Conservation (phyloP, 35 echinoderm and acorn worm species). For the Hemicentrotus pulcherrimus region DNA sequence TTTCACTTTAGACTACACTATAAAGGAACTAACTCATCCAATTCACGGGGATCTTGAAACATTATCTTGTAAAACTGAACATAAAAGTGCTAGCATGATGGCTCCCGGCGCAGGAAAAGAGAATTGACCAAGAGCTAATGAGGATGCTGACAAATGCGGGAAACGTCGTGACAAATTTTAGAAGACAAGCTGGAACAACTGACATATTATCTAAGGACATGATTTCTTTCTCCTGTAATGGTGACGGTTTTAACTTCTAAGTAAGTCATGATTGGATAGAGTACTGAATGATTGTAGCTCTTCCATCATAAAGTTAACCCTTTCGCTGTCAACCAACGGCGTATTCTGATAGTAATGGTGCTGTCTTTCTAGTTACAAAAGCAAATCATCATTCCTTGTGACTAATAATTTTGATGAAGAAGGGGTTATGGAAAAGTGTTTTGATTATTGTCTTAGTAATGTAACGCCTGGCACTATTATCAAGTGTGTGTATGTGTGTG, state of each 20-base stretch:
- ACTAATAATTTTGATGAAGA: no score
- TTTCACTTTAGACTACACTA: neutral
- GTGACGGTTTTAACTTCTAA: neutral
- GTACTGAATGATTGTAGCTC: neutral
- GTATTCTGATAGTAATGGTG: no score
- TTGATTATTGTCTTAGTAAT: no score
- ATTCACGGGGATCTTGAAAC: neutral
- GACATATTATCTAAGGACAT: neutral
- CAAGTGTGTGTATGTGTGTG: no score
- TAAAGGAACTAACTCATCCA: neutral
- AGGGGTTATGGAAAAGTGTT: no score
- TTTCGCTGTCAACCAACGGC: no score
- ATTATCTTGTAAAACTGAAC: neutral
- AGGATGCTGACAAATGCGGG: constrained; percentile 15
- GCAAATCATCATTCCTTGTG: no score
- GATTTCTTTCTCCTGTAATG: neutral
- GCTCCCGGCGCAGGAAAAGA: neutral
- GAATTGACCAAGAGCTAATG: neutral
- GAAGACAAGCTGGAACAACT: neutral
- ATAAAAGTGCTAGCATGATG: neutral
- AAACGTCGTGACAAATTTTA: neutral
- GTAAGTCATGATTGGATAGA: neutral
- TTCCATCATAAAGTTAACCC: neutral
- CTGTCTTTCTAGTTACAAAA: no score
- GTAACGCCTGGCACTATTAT: no score